Conservation (phyloP, 2,888 invertebrate genomes). For the Catocala sponsa region DNA sequence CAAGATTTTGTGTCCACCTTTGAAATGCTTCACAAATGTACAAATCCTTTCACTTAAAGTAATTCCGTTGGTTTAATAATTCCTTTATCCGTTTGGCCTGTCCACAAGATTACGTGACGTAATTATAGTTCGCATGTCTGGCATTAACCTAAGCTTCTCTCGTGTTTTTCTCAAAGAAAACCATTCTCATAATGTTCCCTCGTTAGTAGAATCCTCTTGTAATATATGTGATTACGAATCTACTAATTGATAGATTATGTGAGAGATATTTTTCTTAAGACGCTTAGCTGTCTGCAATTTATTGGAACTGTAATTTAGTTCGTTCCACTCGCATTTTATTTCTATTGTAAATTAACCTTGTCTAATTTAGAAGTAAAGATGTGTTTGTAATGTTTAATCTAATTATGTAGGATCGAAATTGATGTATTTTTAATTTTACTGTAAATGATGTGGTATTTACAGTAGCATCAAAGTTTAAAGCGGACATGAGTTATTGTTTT, state of each 20-base stretch:
- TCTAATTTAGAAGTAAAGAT: too few relatives aligned
- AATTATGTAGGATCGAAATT: too few relatives aligned
- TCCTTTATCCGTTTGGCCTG: neutral
- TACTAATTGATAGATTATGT: slow-evolving; percentile 19
- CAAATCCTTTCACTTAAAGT: neutral
- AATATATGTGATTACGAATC: slow-evolving; percentile 16
- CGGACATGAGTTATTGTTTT: too few relatives aligned
- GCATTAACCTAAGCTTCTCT: slow-evolving; percentile 14
- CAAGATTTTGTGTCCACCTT: too few relatives aligned
- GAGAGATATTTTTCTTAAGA: neutral
- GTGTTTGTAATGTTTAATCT: too few relatives aligned
- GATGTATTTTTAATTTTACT: too few relatives aligned
- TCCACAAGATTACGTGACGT: slow-evolving; percentile 10
- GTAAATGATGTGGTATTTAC: too few relatives aligned
- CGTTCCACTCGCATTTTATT: too few relatives aligned
- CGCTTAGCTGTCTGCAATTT: too few relatives aligned
- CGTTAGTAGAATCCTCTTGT: slow-evolving; percentile 20
- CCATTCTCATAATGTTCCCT: slow-evolving; percentile 15
- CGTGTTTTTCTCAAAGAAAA: slow-evolving; percentile 7
- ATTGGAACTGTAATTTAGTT: too few relatives aligned
- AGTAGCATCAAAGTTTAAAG: too few relatives aligned
- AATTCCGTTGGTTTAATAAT: neutral
- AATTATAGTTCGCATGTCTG: slow-evolving; percentile 15
- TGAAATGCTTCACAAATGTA: neutral
- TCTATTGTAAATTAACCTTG: too few relatives aligned